Conservation (phyloP, 2,113 vertebrate species). For the Guaruba guarouba region DNA sequence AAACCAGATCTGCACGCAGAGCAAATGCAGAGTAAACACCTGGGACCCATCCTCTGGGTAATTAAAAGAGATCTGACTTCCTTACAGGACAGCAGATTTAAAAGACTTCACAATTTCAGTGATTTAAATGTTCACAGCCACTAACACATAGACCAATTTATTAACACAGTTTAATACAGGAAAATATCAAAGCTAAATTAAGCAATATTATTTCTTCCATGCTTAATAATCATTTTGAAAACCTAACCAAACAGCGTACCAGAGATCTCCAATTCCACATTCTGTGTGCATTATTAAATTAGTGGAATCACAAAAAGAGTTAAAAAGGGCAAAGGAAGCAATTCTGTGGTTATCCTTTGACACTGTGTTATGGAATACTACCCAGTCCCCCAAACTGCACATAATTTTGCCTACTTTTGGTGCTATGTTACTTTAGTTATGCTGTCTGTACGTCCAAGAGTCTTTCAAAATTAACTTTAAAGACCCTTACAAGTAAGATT, state of each 20-base stretch:
- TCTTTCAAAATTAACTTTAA: neutral
- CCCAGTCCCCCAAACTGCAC: neutral
- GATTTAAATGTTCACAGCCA: neutral
- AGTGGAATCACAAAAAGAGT: neutral
- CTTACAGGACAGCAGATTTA: neutral
- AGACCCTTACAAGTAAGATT: neutral
- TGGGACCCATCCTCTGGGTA: neutral
- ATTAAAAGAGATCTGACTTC: neutral
- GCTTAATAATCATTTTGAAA: neutral
- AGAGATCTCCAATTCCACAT: neutral
- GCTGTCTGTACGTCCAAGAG: neutral
- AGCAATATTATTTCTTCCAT: neutral
- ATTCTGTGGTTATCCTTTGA: neutral
- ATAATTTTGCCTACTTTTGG: neutral
- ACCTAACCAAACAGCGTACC: neutral
- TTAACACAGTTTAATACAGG: neutral
- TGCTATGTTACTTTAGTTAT: neutral
- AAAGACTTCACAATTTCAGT: neutral
- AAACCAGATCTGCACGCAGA: neutral
- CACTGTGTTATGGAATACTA: neutral
- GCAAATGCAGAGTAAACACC: neutral
- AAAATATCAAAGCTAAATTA: neutral
- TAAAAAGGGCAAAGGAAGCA: neutral
- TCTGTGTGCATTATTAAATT: neutral
- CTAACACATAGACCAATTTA: neutral